These are phyloP conservation scores for Agonopterix heracliana DNA, from an alignment of 2,888 invertebrate genomes.

Conservation along the genomic window DNA sequence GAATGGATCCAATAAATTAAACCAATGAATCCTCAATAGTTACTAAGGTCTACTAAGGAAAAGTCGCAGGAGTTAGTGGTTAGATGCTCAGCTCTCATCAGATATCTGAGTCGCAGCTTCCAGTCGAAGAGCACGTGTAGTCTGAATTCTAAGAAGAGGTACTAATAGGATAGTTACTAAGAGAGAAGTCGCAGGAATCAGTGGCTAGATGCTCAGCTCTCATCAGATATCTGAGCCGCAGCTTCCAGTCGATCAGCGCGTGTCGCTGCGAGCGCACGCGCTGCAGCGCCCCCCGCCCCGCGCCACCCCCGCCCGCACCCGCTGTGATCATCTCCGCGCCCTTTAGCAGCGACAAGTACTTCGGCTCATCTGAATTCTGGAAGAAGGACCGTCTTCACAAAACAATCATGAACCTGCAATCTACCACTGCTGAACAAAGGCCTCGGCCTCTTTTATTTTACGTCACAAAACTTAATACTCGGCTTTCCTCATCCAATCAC, in stretches of 20 bases:
- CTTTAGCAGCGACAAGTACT: constrained; percentile 75
- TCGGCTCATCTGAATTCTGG: constrained; percentile 76
- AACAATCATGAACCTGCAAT: no score
- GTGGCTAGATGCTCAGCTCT: constrained; percentile 79
- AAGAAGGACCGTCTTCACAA: no score
- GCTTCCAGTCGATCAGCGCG: constrained; percentile 88
- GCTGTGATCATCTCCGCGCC: constrained; percentile 68
- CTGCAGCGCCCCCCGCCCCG: constrained; percentile 17
- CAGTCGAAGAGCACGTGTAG: constrained; percentile 88
- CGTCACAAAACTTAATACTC: no score
- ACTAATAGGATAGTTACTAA: constrained; percentile 67
- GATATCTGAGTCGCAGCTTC: constrained; percentile 83
- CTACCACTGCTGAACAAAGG: no score
- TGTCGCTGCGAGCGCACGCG: constrained; percentile 81
- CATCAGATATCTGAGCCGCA: constrained; percentile 84
- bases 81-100: constrained; percentile 82
- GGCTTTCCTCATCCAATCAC: no score
- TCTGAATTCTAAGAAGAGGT: no score
- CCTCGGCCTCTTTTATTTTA: no score
- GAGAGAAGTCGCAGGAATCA: constrained; percentile 83
- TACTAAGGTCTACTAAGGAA: constrained; percentile 32
- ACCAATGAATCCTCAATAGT: no score
- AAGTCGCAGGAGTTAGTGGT: constrained; percentile 84
- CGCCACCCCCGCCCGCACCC: constrained; percentile 40
- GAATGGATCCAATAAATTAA: no score